Conservation (phyloP, 92 coral and sea anemone genomes). For the Porites cylindrica region DNA sequence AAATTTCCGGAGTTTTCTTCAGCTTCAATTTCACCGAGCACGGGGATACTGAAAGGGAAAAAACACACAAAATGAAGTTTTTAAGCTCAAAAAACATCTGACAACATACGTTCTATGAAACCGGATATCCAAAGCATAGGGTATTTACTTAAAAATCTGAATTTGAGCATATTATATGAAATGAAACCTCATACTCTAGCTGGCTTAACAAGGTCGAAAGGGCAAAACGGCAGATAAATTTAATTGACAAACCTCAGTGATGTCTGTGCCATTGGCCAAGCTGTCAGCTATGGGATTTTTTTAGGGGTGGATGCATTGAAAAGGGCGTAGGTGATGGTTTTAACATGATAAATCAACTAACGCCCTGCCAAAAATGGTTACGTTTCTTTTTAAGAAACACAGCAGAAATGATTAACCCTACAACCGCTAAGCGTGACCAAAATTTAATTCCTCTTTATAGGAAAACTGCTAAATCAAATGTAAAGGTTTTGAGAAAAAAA, state of each 20-base stretch:
- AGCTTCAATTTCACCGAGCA: no score
- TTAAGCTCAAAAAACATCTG: neutral
- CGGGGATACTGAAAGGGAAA: neutral
- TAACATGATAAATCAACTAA: no score
- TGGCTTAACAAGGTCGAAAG: slow-evolving; percentile 9
- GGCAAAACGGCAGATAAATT: slow-evolving; percentile 18
- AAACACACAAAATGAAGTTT: neutral
- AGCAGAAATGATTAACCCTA: no score
- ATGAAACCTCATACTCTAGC: slow-evolving; percentile 26
- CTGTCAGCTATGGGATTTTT: slow-evolving; percentile 6
- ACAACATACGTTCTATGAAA: slow-evolving; percentile 3
- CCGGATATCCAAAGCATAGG: neutral
- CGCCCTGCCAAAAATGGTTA: no score
- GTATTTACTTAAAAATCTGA: slow-evolving; percentile 29
- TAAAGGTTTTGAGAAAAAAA: no score
- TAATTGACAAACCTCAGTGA: neutral
- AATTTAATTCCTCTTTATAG: no score
- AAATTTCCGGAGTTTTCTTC: no score
- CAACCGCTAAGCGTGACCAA: no score
- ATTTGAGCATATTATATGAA: slow-evolving; percentile 29
- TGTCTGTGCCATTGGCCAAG: neutral
- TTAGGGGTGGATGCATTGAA: no score
- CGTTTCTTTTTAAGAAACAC: no score
- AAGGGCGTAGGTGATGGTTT: neutral
- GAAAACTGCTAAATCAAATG: no score